Evolutionary conservation across 1,140 invertebrate genomes (phyloP), one percentile per base, ranked within the genome.

Genomic region (Caenorhabditis brenneri): DNA sequence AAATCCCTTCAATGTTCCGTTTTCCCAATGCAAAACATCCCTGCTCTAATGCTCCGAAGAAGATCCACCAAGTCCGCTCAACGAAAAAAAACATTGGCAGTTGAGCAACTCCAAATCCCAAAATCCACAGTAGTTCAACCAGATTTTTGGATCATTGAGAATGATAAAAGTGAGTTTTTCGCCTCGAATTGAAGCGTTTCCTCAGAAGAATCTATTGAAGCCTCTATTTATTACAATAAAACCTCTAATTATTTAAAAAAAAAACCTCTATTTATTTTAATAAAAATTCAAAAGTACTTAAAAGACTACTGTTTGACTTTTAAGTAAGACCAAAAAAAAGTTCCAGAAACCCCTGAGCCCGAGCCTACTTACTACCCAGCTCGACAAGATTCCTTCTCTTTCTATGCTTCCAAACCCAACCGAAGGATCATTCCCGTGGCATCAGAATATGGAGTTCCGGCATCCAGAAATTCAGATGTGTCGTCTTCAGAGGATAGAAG

Each of bases 1-100:
- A 51, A 27, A 46, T 82, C 19, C 81, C 81, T 19, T 82, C 81
- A 58, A 82, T 82, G 81, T 82, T 82, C 46, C 81, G 81, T 0
- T 82, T 82, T 39, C 81, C 81, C 3, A 82, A 82, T 46, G 36
- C 81, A n/a, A 82, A 82, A n/a, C 36, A 58, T 82, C 0, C 24
- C 74, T 31, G 36, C 60, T 10, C 49, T 42, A 16, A 33, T 48
- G 2, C 36, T 82, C 39, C 42, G 22, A 46, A 4, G 36, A 29
- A 16, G 60, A 81, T 53, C 55, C 27, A 33, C 6, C 1, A 55
- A 82, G 74, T 60, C 29, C 6, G 51, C 58, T 15, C 39, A 58
- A 48, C 31, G 60, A 82, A 31, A 27, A 74, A 31, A 27, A 4
- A 33, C 60, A 12, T 3, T 53, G 29, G 36, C 42, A 1, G 48